Evolutionary conservation across 2,888 invertebrate genomes (phyloP), one percentile per base, ranked within the genome.

Genomic region (Tetranychus truncatus): DNA sequence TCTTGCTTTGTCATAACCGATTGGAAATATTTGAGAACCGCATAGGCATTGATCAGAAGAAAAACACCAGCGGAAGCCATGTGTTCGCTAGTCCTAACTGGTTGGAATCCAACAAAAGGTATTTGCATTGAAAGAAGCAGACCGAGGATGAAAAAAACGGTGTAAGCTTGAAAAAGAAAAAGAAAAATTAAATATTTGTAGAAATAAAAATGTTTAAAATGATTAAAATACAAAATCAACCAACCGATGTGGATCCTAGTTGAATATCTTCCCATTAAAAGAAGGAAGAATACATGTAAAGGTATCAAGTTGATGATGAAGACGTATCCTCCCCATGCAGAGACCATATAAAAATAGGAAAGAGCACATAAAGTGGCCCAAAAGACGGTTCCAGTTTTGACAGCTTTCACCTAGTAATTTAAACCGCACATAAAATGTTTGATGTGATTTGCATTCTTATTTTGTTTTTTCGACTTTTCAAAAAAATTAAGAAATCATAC

Each of bases 271-370:
- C 96, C 97, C 94, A 97, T 96, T 72, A 96, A 84, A 67, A 99
- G 85, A 24, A 87, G 82, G 2, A 90, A 89, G 84, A 99, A 95
- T 6, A 96, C 96, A 82, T 99, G 99, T 15, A 99, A 87, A 0
- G 99, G 99, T 79, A 99, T 97, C 81, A 99, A 85, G 84, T 99
- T 99, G 82, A 97, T 99, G 81, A 99, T 99, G 83, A 97, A 99
- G 67, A 99, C 97, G 82, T 99, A 99, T 78, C 99, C 99, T 80
- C 99, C 99, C 99, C 99, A 99, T 79, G 97, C 97, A 77, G 96
- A 97, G 2, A 97, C 99, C 99, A 99, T 99, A 84, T 99, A 99
- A 84, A 99, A 97, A 84, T 99, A 99, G 1, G 96, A 94, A 6
- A 99, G 82, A 8, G 99, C 92, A 75, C 96, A 90, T 82, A 93